Percentiles rank a stretch among this genome's conserved stretches.
These are phyloP conservation scores for Orientallactaga sibirica DNA, from an alignment of 2,797 vertebrate genomes.

Conservation along the genomic window DNA sequence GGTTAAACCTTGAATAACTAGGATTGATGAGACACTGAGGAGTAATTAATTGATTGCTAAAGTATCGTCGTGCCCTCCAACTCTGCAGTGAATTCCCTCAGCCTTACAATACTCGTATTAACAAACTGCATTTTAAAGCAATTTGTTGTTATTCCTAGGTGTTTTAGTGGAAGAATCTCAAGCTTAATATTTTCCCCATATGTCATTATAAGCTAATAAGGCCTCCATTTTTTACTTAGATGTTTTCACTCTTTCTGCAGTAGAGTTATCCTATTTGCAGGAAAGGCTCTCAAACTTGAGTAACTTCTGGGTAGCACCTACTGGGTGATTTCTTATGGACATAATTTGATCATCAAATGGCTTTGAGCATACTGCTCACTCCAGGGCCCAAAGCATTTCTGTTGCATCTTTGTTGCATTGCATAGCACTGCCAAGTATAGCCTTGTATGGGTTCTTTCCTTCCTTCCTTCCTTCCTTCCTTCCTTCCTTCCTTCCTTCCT, in stretches of 20 bases:
- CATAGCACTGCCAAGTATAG: neutral
- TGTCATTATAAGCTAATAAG: slow-evolving; percentile 22
- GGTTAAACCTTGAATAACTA: slow-evolving; percentile 78
- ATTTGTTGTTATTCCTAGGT: slow-evolving; percentile 45
- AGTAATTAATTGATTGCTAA: slow-evolving; percentile 80
- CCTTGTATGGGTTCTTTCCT: neutral
- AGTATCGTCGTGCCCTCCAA: slow-evolving; percentile 3
- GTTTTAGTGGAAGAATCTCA: slow-evolving; percentile 24
- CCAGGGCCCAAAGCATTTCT: neutral
- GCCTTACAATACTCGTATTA: slow-evolving; percentile 51
- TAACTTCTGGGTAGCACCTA: neutral
- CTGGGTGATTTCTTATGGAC: neutral
- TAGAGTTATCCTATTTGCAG: slow-evolving; percentile 2
- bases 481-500: too few relatives aligned
- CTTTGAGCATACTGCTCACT: neutral
- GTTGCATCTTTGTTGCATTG: neutral
- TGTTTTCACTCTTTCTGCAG: neutral
- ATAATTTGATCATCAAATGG: neutral
- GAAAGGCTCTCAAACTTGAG: slow-evolving; percentile 35
- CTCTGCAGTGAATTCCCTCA: slow-evolving; percentile 59
- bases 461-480: too few relatives aligned
- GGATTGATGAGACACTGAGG: slow-evolving; percentile 78
- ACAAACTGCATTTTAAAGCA: slow-evolving; percentile 6
- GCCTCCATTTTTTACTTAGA: neutral
- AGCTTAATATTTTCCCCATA: slow-evolving; percentile 41